These are phyloP conservation scores for Ptychobarbus kaznakovi DNA, from an alignment of 2,797 vertebrate genomes.

Conservation along the genomic window DNA sequence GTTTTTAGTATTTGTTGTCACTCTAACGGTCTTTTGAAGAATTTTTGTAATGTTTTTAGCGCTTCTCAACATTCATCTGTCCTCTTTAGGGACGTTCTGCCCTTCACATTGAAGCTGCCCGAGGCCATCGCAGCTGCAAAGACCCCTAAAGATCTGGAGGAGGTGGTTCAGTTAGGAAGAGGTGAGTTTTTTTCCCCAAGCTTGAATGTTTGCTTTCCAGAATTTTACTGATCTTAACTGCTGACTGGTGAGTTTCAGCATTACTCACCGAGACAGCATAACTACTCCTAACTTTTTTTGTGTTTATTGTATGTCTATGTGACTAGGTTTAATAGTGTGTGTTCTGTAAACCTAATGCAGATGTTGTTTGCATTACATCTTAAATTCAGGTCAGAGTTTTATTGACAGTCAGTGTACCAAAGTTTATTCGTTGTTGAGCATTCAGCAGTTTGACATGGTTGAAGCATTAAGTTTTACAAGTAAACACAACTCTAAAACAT, in stretches of 20 bases:
- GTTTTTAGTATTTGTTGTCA: neutral
- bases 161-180: constrained; percentile 89
- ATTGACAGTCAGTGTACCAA: neutral
- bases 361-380: neutral
- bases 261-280: neutral
- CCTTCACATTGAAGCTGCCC: constrained; percentile 92
- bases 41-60: constrained; percentile 1
- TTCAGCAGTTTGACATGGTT: constrained; percentile 4
- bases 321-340: neutral
- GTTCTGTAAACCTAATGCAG: neutral
- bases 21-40: neutral
- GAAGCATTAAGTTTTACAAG: constrained; percentile 5
- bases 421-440: neutral
- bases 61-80: constrained; percentile 5
- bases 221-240: neutral
- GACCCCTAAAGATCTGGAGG: constrained; percentile 91
- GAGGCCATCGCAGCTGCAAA: constrained; percentile 88
- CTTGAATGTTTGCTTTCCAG: constrained; percentile 4
- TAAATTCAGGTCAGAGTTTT: neutral
- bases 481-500: neutral
- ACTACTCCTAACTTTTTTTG: neutral
- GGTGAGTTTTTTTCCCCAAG: constrained; percentile 78
- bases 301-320: constrained; percentile 20
- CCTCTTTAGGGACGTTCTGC: constrained; percentile 88
- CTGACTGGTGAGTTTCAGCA: constrained; percentile 17